Conservation (phyloP, 2,797 vertebrate genomes). For the Chromobotia macracanthus region DNA sequence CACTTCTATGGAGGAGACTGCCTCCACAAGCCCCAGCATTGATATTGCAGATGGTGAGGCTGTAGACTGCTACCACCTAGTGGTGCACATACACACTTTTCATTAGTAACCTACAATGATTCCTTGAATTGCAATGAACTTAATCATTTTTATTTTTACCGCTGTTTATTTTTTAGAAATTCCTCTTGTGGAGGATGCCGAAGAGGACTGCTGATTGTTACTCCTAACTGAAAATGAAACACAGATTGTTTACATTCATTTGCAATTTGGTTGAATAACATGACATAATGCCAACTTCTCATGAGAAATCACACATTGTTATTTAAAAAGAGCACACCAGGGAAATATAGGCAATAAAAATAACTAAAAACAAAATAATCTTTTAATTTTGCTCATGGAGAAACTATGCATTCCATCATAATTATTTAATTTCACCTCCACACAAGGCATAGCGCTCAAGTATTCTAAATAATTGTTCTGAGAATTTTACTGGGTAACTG, state of each 20-base stretch:
- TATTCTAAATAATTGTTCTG: too few relatives aligned
- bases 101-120: not conserved
- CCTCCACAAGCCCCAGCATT: conserved; percentile 77
- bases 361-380: not conserved
- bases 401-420: not conserved
- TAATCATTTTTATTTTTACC: conserved; percentile 1
- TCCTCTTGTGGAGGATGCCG: conserved; percentile 80
- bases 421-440: too few relatives aligned
- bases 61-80: conserved; percentile 13
- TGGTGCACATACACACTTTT: not conserved
- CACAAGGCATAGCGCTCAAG: too few relatives aligned
- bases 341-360: conserved; percentile 36
- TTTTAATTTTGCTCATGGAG: too few relatives aligned
- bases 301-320: not conserved
- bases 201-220: conserved; percentile 70
- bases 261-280: conserved; percentile 7
- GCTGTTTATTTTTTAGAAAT: conserved; percentile 76
- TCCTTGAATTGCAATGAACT: not conserved
- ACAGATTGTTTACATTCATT: conserved; percentile 25
- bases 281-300: not conserved
- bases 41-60: conserved; percentile 85
- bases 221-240: conserved; percentile 28
- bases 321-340: conserved; percentile 32
- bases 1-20: conserved; percentile 66
- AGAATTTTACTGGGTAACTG: too few relatives aligned